Evolutionary conservation across 2,888 invertebrate genomes (phyloP), one percentile per base, ranked within the genome.

Genomic region (Scotopteryx bipunctaria): DNA sequence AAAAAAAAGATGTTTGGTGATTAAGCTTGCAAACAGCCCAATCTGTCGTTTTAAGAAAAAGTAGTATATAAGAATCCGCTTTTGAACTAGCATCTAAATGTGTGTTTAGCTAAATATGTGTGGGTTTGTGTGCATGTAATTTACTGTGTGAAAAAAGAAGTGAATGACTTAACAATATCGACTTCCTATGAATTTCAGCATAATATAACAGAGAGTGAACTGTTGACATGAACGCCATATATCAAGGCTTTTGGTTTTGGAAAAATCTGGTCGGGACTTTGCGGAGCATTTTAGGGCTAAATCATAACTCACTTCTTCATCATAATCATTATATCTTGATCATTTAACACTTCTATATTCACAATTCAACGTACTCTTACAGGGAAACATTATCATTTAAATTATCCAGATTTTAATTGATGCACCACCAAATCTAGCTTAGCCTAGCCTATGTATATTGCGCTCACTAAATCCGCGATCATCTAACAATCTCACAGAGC

Each of bases 91-190:
- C 63, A 51, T 49, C 37, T 56, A 53, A 31, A 55, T 66, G 62
- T 65, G 63, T 37, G 33, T n/a, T 31, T 63, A 52, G 57, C 49
- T 31, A 45, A 35, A 53, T 42, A 57, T 56, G 62, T 67, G 66
- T 69, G 65, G 62, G 59, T 62, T 61, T 53, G 73, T 74, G 65
- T 79, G 80, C 78, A 78, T 80, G 78, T 46, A 59, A 62, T 46
- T 55, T 66, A 63, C 59, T 63, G 81, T 78, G 73, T 77, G 78
- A 71, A 80, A 87, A 85, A 88, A 85, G 88, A 88, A 88, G 88
- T 87, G 88, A 88, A 88, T 88, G 88, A 88, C 86, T 71, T 64
- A 66, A 73, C 71, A 78, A 77, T 31, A 21, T 27, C 38, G 37
- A 27, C 23, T 40, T 35, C 33, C 25, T 27, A 41, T 45, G 35